phyloP scores from a whole-genome alignment of 2,888 invertebrate genomes.

The Drosophila fulvimacula region DNA sequence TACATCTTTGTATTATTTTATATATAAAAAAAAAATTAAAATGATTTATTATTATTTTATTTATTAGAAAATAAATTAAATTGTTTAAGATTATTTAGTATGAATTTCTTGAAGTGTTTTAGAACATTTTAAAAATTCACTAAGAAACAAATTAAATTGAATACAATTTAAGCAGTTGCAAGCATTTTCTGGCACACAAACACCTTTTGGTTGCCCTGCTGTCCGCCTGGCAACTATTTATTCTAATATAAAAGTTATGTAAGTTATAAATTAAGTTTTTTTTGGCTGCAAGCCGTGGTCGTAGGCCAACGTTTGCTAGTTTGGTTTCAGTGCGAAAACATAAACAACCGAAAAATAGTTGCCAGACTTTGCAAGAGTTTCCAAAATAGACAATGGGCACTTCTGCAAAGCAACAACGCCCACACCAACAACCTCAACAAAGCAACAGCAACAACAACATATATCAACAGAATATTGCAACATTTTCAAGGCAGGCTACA shows the following conservation, averaged over 20 bases:
- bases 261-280: constrained; percentile 9
- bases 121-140: no score
- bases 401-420: constrained; percentile 51
- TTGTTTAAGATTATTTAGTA: no score
- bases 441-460: constrained; percentile 18
- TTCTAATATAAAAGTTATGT: constrained; percentile 1
- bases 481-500: constrained; percentile 64
- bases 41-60: no score
- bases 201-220: not conserved
- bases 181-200: not conserved
- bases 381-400: constrained; percentile 71
- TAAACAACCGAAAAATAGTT: constrained; percentile 46
- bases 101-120: no score
- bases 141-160: not conserved
- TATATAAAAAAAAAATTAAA: no score
- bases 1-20: no score
- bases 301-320: constrained; percentile 34
- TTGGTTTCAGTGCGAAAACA: constrained; percentile 45
- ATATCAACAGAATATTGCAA: constrained; percentile 52
- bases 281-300: constrained; percentile 47
- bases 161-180: not conserved
- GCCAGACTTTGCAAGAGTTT: constrained; percentile 58
- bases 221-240: not conserved
- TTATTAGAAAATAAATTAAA: no score
- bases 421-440: constrained; percentile 21